Evolutionary conservation across 2,797 vertebrate species (phyloP), one percentile per base, ranked within the genome.

Genomic region (Peromyscus attwateri): DNA sequence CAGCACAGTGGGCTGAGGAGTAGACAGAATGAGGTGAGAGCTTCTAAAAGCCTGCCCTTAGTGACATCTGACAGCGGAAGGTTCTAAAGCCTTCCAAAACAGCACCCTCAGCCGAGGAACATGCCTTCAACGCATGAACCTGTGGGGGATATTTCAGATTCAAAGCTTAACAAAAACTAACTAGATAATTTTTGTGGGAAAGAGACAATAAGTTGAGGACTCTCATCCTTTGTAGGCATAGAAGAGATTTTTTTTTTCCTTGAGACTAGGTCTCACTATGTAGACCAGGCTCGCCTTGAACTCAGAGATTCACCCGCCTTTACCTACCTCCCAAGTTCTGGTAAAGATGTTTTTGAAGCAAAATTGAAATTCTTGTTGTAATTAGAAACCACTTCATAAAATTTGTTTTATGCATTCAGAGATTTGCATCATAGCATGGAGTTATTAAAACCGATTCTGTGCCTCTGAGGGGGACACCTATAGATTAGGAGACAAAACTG

Each of bases 351-450:
- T 91, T 90, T 57, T 82, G 23, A 89, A 89, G 60, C 8, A 66
- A 85, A 96, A 70, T 37, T 92, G 76, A 94, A 93, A 68, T 81
- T 12, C 40, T 93, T 68, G 71, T 85, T 91, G 3, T 90, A 87
- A 76, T 81, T 21, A 73, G 62, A 85, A 60, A 71, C 34, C 7
- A 40, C 46, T 92, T 91, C 31, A 21, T 62, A 55, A 64, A 16
- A 64, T 64, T 92, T 75, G 6, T 70, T 92, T 85, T 85, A 64
- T 89, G 49, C 73, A 43, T 60, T 49, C 29, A 87, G 62, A 76
- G 40, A 4, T 84, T 16, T 57, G 60, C 11, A 64, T 57, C 57
- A 40, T 40, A 43, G 21, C 21, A 19, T 40, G 21, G n/a, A 73
- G 40, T 60, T 95, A 92, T 83, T 88, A 76, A 94, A 91, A 84